phyloP scores from a whole-genome alignment of 1,140 invertebrate genomes.

The Rhynchophorus ferrugineus region DNA sequence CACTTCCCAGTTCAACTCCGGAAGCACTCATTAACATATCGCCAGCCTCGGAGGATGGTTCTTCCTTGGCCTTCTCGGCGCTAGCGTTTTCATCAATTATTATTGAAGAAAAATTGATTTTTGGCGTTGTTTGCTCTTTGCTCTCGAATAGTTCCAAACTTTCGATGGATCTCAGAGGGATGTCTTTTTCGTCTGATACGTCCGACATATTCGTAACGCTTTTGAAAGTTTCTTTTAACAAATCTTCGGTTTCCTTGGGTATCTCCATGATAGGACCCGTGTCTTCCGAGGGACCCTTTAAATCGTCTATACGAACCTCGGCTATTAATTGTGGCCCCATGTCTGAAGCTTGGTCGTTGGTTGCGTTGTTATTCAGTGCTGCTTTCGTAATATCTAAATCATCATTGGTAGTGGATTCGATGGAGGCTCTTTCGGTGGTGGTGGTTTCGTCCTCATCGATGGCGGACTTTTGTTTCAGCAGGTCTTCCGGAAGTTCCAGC shows the following conservation, averaged over 20 bases:
- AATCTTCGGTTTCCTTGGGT: background rate
- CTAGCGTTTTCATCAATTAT: constrained; percentile 33
- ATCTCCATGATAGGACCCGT: background rate
- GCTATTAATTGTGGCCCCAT: constrained; percentile 5
- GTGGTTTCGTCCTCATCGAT: constrained; percentile 22
- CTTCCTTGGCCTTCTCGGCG: constrained; percentile 19
- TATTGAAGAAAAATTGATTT: constrained; percentile 18
- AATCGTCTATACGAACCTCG: background rate
- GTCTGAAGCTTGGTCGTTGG: background rate
- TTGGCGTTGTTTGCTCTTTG: constrained; percentile 31
- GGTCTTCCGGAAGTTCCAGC: constrained; percentile 21
- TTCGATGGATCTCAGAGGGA: constrained; percentile 25
- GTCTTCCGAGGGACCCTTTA: background rate
- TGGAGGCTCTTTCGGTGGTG: constrained; percentile 3
- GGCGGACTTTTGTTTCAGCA: constrained; percentile 24
- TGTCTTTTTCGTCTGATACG: constrained; percentile 1
- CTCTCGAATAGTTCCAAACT: constrained; percentile 33
- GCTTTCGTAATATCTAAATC: background rate
- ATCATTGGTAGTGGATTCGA: constrained; percentile 1
- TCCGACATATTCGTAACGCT: background rate
- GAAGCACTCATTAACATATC: constrained; percentile 16
- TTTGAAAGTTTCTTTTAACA: background rate
- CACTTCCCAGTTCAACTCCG: constrained; percentile 8
- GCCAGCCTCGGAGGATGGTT: constrained; percentile 11
- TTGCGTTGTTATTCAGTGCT: constrained; percentile 2